These are phyloP conservation scores for Cheilosia vulpina DNA, from an alignment of 2,888 invertebrate genomes.

Conservation along the genomic window DNA sequence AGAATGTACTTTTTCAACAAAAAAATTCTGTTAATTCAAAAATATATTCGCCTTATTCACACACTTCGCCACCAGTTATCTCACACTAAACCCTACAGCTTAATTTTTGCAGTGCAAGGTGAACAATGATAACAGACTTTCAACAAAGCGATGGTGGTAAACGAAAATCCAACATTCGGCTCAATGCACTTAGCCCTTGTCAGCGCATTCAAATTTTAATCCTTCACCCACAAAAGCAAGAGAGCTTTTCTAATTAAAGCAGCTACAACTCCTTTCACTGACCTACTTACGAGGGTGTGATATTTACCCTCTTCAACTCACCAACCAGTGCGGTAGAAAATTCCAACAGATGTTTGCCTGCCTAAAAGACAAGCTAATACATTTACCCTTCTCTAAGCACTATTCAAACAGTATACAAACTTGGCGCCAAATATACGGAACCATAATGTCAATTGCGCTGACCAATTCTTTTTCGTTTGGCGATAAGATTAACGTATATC, in stretches of 20 bases:
- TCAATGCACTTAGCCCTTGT: background rate
- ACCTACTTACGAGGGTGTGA: conserved; percentile 5
- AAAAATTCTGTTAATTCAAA: too few relatives aligned
- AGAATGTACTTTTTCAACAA: too few relatives aligned
- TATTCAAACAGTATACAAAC: background rate
- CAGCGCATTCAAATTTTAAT: conserved; percentile 18
- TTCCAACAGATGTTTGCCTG: conserved; percentile 37
- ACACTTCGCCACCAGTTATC: too few relatives aligned
- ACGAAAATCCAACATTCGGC: background rate
- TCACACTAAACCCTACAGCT: background rate
- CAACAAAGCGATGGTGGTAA: background rate
- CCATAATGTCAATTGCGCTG: conserved; percentile 26
- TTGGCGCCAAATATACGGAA: conserved; percentile 37
- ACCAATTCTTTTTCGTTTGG: conserved; percentile 28
- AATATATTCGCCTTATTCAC: too few relatives aligned
- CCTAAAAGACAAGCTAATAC: background rate
- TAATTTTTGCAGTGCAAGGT: background rate
- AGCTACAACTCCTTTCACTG: conserved; percentile 8
- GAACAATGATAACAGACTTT: background rate
- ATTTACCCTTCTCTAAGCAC: background rate
- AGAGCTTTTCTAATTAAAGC: conserved; percentile 13
- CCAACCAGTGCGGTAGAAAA: background rate
- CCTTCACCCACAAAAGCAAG: conserved; percentile 9
- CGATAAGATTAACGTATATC: conserved; percentile 20
- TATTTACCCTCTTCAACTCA: conserved; percentile 10